Conservation (phyloP, 2,888 invertebrate species). For the Mimachlamys varia region DNA sequence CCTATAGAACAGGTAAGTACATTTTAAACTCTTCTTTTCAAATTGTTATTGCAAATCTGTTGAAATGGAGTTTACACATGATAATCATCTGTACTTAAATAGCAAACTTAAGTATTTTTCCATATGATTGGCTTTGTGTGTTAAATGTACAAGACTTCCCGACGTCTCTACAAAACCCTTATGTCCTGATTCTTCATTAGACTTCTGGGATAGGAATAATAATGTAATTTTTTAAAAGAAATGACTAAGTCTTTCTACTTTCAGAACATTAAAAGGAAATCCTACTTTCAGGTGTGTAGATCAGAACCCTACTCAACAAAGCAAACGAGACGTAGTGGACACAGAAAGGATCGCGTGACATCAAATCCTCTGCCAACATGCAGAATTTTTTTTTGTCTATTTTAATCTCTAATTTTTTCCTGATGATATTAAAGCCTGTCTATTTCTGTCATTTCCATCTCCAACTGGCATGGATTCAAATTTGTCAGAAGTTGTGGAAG, state of each 20-base stretch:
- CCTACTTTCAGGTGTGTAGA: neutral
- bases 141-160: neutral
- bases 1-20: neutral
- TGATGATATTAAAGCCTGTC: neutral
- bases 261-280: neutral
- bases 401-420: slow-evolving; percentile 30
- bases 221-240: neutral
- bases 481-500: neutral
- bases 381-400: neutral
- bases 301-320: neutral
- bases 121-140: neutral
- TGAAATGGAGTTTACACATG: neutral
- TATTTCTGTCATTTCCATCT: neutral
- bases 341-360: slow-evolving; percentile 13
- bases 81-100: neutral
- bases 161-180: neutral
- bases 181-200: neutral
- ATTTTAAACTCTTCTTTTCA: neutral
- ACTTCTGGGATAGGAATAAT: neutral
- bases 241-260: neutral
- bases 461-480: slow-evolving; percentile 29
- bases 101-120: neutral
- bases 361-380: neutral
- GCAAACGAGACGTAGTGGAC: neutral
- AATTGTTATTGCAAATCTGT: neutral